These are phyloP conservation scores for Temnothorax curvispinosus DNA, from an alignment of 1,140 invertebrate genomes.

Conservation along the genomic window DNA sequence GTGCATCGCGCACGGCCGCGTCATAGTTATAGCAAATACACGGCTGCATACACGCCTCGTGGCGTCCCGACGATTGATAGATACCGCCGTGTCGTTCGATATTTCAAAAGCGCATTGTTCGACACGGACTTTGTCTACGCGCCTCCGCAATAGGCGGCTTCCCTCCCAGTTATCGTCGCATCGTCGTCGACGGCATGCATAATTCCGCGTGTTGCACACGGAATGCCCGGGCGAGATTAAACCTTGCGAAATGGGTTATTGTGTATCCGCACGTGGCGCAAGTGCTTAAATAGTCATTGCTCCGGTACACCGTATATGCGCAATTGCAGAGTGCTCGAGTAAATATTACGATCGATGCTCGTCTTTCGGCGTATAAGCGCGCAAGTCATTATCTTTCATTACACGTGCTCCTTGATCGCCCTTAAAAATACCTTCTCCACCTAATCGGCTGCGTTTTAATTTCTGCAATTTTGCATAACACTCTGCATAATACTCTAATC, in stretches of 20 bases:
- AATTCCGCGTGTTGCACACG: slow-evolving; percentile 38
- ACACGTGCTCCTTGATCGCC: neutral
- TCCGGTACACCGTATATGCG: neutral
- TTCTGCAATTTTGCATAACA: neutral
- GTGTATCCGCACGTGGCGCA: slow-evolving; percentile 47
- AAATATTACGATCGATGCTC: neutral
- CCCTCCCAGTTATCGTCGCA: slow-evolving; percentile 27
- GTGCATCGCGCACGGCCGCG: slow-evolving; percentile 15
- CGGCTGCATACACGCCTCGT: neutral
- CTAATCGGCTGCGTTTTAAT: neutral
- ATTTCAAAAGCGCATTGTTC: slow-evolving; percentile 55
- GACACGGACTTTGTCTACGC: slow-evolving; percentile 45
- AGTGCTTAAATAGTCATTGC: slow-evolving; percentile 42
- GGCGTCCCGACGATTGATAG: slow-evolving; percentile 48
- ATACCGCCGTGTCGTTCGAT: slow-evolving; percentile 36
- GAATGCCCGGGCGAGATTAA: slow-evolving; percentile 48
- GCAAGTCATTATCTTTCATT: slow-evolving; percentile 1
- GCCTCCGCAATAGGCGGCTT: slow-evolving; percentile 44
- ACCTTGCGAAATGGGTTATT: slow-evolving; percentile 41
- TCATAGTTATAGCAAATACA: slow-evolving; percentile 39
- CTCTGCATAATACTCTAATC: neutral
- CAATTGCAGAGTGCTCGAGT: neutral
- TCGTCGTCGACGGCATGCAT: slow-evolving; percentile 38
- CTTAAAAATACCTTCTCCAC: neutral
- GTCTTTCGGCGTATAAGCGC: neutral